Evolutionary conservation across 2,888 invertebrate species (phyloP).

Genomic region (Rotaria sp.): DNA sequence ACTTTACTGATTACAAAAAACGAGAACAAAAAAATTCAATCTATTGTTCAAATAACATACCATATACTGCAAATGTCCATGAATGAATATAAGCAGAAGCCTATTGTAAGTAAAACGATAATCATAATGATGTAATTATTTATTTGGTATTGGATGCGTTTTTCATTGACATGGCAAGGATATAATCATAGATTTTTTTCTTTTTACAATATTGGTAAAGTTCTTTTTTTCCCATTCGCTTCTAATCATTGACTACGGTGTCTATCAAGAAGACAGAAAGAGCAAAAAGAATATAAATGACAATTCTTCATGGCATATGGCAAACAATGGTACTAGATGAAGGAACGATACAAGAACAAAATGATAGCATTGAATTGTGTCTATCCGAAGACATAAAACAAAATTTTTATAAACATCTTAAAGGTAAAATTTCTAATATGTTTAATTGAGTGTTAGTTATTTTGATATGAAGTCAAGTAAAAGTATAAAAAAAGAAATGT

Average conservation of each 20-base stretch:
- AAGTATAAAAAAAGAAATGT: no score
- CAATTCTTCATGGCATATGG: neutral
- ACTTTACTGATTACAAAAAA: no score
- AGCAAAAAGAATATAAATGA: neutral
- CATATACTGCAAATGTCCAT: neutral
- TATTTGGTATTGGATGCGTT: no score
- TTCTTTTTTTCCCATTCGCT: neutral
- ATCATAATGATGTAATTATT: no score
- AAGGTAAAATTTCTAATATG: neutral
- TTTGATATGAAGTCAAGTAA: no score
- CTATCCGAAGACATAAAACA: neutral
- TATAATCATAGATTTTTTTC: no score
- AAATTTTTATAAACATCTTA: neutral
- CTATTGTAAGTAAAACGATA: neutral
- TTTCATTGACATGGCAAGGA: no score
- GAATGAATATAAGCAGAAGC: neutral
- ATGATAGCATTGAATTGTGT: neutral
- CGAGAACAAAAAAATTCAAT: neutral
- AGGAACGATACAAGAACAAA: neutral
- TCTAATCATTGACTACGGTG: neutral
- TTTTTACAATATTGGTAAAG: neutral
- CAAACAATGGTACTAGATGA: neutral
- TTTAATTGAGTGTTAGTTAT: no score
- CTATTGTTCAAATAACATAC: neutral
- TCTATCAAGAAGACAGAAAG: neutral